Percentiles rank a stretch among this genome's conserved stretches.
Evolutionary conservation across 2,888 invertebrate species (phyloP).

Genomic region (Melanotus villosus): DNA sequence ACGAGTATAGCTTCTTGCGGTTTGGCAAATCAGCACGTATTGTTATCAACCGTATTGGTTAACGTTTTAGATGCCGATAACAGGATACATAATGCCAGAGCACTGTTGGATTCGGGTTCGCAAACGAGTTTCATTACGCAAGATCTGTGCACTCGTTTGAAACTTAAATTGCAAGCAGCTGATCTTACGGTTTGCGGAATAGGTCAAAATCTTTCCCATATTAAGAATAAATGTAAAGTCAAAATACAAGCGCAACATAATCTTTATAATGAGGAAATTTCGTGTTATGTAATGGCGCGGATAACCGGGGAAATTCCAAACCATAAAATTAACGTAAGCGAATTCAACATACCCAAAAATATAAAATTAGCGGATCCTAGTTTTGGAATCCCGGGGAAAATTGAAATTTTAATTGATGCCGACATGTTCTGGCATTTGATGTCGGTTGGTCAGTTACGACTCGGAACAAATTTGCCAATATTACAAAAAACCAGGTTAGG

Average conservation of each 20-base stretch:
- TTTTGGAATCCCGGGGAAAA: conserved; percentile 1
- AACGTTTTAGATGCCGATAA: conserved; percentile 8
- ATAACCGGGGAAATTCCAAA: conserved; percentile 14
- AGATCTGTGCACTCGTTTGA: neutral
- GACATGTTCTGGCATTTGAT: conserved; percentile 28
- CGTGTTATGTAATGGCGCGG: neutral
- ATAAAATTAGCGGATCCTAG: conserved; percentile 27
- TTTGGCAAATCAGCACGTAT: conserved; percentile 11
- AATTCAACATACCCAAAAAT: conserved; percentile 25
- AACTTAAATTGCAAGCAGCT: neutral
- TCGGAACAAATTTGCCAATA: conserved; percentile 23
- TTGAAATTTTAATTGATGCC: conserved; percentile 27
- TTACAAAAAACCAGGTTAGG: conserved; percentile 33
- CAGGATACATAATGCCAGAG: conserved; percentile 5
- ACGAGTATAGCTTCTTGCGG: neutral
- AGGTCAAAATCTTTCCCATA: neutral
- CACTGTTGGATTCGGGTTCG: conserved; percentile 41
- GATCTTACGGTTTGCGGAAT: no score
- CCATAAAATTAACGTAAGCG: neutral
- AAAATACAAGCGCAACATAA: neutral
- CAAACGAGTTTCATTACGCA: conserved; percentile 36
- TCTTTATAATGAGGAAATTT: neutral
- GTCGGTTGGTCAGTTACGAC: conserved; percentile 10
- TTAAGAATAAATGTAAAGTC: neutral
- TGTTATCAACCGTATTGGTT: conserved; percentile 42